Conservation (phyloP, 1,140 invertebrate genomes). For the roundworm (Caenorhabditis elegans) region WBcel235 BX284605.5:12566501-12567000, state of each 20-base stretch:
- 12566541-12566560: background rate
- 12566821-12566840: constrained; percentile 7
- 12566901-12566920: background rate
- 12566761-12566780: constrained; percentile 31
- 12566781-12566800: background rate
- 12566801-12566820: no score
- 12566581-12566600: background rate
- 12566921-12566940: no score
- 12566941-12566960: no score
- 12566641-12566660: constrained; percentile 22
- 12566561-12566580: background rate
- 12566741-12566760: constrained; percentile 7
- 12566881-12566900: background rate
- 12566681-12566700: background rate
- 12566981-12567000: no score
- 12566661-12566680: background rate
- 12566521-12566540: background rate
- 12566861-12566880: background rate
- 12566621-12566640: background rate
- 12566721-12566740: background rate
- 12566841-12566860: background rate
- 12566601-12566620: background rate
- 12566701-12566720: background rate
- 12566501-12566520: background rate
- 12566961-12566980: no score